Evolutionary conservation across 2,113 vertebrate species (phyloP).

Genomic region (Porphyrio hochstetteri): DNA sequence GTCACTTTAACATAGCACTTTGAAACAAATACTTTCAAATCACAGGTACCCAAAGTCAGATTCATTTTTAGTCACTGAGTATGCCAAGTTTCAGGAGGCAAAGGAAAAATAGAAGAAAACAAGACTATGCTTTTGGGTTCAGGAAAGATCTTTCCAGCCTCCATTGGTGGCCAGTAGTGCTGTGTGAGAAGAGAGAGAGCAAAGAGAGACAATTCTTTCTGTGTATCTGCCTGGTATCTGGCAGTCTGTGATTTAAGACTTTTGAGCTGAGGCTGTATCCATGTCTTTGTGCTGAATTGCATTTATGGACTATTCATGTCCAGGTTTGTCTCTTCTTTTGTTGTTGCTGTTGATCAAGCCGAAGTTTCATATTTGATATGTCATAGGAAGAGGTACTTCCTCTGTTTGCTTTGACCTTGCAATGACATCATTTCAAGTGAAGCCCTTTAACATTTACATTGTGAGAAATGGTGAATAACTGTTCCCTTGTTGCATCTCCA

Average conservation of each 20-base stretch:
- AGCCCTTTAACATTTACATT: background rate
- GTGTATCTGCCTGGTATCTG: background rate
- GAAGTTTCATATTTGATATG: background rate
- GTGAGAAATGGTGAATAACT: background rate
- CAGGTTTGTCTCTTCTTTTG: background rate
- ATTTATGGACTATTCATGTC: background rate
- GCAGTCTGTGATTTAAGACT: background rate
- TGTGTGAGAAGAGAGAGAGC: background rate
- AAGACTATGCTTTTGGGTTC: background rate
- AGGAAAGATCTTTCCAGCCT: background rate
- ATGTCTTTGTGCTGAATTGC: background rate
- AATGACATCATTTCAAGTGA: background rate
- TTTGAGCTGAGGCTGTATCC: background rate
- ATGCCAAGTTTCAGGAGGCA: background rate
- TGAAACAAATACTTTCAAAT: too few species aligned
- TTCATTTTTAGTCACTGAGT: background rate
- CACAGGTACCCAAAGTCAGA: too few species aligned
- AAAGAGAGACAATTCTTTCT: background rate
- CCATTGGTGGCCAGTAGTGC: background rate
- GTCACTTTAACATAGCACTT: background rate
- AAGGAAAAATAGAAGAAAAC: background rate
- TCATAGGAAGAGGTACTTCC: background rate
- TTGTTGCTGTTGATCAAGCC: background rate
- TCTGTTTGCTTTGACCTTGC: background rate
- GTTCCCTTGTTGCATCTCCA: background rate